Evolutionary conservation across 2,888 invertebrate species (phyloP).

Genomic region (Andrena chrysosceles): DNA sequence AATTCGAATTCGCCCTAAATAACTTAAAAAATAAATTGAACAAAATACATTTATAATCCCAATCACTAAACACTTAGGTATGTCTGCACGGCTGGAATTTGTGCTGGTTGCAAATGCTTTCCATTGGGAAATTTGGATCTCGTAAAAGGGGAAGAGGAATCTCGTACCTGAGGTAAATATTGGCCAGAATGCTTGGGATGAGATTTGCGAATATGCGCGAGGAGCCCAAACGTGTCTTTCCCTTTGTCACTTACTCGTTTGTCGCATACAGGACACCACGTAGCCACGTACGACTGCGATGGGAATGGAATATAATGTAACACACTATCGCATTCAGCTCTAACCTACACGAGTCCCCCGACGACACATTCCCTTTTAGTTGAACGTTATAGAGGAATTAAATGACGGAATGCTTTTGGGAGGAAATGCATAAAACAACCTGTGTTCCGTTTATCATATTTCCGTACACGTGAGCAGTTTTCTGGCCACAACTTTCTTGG

Average conservation of each 20-base stretch:
- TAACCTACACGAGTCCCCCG: constrained; percentile 27
- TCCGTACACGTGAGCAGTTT: constrained; percentile 21
- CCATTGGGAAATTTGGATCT: not conserved
- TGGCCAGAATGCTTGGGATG: constrained; percentile 52
- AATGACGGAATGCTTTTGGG: not conserved
- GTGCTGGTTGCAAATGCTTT: not conserved
- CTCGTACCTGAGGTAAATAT: constrained; percentile 44
- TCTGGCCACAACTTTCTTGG: constrained; percentile 4
- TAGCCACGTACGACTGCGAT: constrained; percentile 52
- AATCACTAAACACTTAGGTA: too few species aligned
- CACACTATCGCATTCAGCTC: constrained; percentile 2
- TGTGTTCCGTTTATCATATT: constrained; percentile 61
- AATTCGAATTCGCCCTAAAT: too few species aligned
- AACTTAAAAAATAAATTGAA: too few species aligned
- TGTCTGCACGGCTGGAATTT: not conserved
- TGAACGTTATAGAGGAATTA: not conserved
- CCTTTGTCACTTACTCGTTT: constrained; percentile 67
- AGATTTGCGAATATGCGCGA: constrained; percentile 65
- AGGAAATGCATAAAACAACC: constrained; percentile 22
- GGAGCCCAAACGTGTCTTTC: constrained; percentile 60
- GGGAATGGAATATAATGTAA: constrained; percentile 22
- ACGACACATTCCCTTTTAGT: not conserved
- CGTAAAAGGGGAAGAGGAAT: not conserved
- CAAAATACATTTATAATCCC: not conserved
- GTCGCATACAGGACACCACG: constrained; percentile 71